phyloP scores from a whole-genome alignment of 2,797 vertebrate genomes.

The Paguma larvata region DNA sequence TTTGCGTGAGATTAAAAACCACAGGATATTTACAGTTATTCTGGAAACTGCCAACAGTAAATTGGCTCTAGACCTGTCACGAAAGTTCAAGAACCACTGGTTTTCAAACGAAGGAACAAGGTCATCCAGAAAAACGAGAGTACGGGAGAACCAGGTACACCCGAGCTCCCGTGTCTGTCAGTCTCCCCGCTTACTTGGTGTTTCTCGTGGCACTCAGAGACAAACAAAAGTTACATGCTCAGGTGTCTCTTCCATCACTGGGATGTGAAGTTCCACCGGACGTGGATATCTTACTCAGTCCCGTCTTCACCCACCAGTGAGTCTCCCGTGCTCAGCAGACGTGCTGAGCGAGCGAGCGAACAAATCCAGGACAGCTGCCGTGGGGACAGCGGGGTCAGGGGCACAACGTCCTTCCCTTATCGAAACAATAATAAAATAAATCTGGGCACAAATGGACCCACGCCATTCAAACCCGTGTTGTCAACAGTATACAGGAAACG shows the following conservation, averaged over 20 bases:
- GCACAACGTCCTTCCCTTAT: not conserved
- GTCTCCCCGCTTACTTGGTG: too few species aligned
- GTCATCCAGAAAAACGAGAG: not conserved
- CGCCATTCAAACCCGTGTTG: not conserved
- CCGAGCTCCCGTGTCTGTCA: not conserved
- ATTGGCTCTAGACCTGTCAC: not conserved
- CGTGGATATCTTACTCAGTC: not conserved
- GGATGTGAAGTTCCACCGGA: not conserved
- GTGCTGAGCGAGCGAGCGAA: not conserved
- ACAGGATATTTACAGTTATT: not conserved
- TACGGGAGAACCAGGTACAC: not conserved
- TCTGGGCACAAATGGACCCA: not conserved
- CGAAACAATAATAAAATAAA: not conserved
- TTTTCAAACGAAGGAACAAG: not conserved
- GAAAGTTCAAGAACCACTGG: not conserved
- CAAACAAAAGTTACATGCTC: not conserved
- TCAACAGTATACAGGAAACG: not conserved
- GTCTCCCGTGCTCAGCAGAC: not conserved
- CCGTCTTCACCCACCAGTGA: accelerated
- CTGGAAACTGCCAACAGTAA: not conserved
- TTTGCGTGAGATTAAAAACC: not conserved
- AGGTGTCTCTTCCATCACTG: not conserved
- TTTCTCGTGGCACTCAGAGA: not conserved
- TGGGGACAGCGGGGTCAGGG: not conserved
- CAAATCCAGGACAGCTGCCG: not conserved